Evolutionary conservation across 2,797 vertebrate genomes (phyloP).

Genomic region (Bovichtus diacanthus): DNA sequence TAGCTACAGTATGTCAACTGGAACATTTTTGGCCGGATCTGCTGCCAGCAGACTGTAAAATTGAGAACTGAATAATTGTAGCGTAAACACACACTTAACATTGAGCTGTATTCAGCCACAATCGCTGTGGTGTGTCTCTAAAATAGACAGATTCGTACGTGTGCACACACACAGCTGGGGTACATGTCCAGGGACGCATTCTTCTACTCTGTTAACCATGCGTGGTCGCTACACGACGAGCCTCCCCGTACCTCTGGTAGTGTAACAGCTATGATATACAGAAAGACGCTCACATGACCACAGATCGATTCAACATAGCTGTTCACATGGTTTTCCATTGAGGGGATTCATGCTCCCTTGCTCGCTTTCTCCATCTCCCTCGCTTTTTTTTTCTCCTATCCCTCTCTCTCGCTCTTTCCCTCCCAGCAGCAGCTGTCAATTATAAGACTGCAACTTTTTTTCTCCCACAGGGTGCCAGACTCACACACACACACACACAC

Average conservation of each 20-base stretch:
- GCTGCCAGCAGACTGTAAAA: conserved; percentile 45
- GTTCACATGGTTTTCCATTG: conserved; percentile 63
- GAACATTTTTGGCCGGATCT: conserved; percentile 34
- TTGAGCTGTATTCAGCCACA: conserved; percentile 26
- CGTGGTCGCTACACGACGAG: conserved; percentile 37
- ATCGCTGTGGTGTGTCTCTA: conserved; percentile 4
- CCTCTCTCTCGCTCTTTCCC: conserved; percentile 35
- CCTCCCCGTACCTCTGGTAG: conserved; percentile 34
- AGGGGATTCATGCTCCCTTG: conserved; percentile 58
- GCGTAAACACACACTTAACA: conserved; percentile 31
- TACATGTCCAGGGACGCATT: conserved; percentile 52
- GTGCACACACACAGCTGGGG: conserved; percentile 38
- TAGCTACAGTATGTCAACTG: conserved; percentile 36
- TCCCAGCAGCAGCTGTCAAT: conserved; percentile 81
- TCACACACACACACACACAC: conserved; percentile 33
- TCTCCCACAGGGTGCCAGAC: conserved; percentile 67
- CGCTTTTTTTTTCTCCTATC: conserved; percentile 38
- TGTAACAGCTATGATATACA: conserved; percentile 48
- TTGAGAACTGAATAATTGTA: conserved; percentile 42
- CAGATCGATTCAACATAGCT: conserved; percentile 55
- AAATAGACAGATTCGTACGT: conserved; percentile 22
- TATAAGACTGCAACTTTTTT: conserved; percentile 75
- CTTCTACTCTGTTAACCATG: conserved; percentile 65
- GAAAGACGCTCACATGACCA: conserved; percentile 46
- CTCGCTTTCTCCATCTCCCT: conserved; percentile 48